phyloP scores from a whole-genome alignment of 2,888 invertebrate species.

The Drosophila seclusa region DNA sequence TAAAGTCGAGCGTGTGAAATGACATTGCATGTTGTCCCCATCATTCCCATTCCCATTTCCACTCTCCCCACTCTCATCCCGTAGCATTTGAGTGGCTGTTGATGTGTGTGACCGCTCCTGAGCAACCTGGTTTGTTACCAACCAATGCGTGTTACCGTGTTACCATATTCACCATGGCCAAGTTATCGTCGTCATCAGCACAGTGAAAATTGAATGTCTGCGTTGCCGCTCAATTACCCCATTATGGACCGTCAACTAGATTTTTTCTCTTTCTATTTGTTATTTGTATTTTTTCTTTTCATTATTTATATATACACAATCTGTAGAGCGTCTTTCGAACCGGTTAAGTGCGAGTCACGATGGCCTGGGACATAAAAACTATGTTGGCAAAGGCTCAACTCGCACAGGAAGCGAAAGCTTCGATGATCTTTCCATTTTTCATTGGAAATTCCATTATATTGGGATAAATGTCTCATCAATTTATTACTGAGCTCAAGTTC shows the following conservation, averaged over 20 bases:
- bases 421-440: not conserved
- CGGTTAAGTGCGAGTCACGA: slow-evolving; percentile 9
- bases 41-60: slow-evolving; percentile 1
- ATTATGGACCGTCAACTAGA: slow-evolving; percentile 69
- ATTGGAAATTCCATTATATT: not conserved
- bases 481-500: not conserved
- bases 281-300: not conserved
- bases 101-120: slow-evolving; percentile 39
- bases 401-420: slow-evolving; percentile 9
- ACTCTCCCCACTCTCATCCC: not conserved
- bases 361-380: not conserved
- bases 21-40: slow-evolving; percentile 45
- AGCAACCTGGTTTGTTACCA: slow-evolving; percentile 29
- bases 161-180: slow-evolving; percentile 44
- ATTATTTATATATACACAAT: slow-evolving; percentile 10
- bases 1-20: slow-evolving; percentile 69
- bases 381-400: not conserved
- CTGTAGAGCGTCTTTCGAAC: slow-evolving; percentile 19
- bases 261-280: slow-evolving; percentile 59
- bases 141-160: slow-evolving; percentile 72
- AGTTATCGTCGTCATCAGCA: not conserved
- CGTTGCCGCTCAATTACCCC: slow-evolving; percentile 61
- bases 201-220: slow-evolving; percentile 69
- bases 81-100: slow-evolving; percentile 19
- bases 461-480: not conserved